phyloP scores from a whole-genome alignment of 2,888 invertebrate species.

The Cephus sareptanus region DNA sequence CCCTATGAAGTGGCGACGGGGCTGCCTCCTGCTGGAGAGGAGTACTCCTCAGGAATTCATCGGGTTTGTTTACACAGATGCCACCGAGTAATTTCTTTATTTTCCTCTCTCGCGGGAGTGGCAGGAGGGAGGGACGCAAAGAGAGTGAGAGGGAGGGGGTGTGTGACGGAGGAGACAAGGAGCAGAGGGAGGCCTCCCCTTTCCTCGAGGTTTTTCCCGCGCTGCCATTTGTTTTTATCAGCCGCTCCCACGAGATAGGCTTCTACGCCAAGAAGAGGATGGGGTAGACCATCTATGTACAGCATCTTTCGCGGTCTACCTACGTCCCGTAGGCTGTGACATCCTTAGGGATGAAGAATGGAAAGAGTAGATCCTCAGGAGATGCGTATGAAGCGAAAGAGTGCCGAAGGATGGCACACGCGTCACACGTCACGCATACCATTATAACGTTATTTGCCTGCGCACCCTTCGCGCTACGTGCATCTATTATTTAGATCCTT shows the following conservation, averaged over 20 bases:
- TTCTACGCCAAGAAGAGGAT: neutral
- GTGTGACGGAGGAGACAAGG: conserved; percentile 6
- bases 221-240: conserved; percentile 65
- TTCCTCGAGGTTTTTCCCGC: conserved; percentile 38
- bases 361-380: conserved; percentile 17
- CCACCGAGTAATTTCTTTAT: conserved; percentile 63
- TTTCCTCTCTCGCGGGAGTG: conserved; percentile 43
- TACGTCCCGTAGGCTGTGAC: conserved; percentile 27
- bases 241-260: conserved; percentile 16
- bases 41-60: conserved; percentile 46
- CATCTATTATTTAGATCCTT: conserved; percentile 53
- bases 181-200: conserved; percentile 32
- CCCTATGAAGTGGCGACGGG: neutral
- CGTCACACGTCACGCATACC: conserved; percentile 51
- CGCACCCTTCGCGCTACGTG: conserved; percentile 31
- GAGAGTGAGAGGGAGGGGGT: neutral
- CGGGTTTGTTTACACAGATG: conserved; percentile 48
- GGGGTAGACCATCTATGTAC: conserved; percentile 20
- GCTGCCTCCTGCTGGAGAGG: neutral
- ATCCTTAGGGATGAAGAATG: conserved; percentile 6
- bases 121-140: conserved; percentile 20
- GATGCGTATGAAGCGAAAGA: conserved; percentile 5
- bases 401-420: conserved; percentile 31
- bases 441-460: conserved; percentile 59
- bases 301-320: conserved; percentile 36